phyloP scores from a whole-genome alignment of 2,888 invertebrate species.

The Nymphalis c-album region DNA sequence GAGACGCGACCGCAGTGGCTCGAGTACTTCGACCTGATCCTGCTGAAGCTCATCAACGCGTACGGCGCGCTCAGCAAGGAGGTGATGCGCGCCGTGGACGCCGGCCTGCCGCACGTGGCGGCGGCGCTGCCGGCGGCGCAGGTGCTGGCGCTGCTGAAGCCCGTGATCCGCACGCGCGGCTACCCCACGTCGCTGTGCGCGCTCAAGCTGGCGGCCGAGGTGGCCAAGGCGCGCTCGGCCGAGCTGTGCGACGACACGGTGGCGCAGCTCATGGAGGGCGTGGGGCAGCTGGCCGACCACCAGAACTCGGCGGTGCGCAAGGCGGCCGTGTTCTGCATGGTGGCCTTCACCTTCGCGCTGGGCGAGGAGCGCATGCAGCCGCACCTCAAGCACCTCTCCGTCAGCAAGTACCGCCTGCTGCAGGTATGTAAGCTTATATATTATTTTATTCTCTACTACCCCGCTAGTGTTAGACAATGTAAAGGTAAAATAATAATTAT shows the following conservation, averaged over 20 bases:
- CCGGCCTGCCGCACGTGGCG: slow-evolving; percentile 88
- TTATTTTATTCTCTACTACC: no score
- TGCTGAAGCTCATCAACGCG: slow-evolving; percentile 93
- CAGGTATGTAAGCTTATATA: slow-evolving; percentile 75
- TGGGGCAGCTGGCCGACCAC: slow-evolving; percentile 95
- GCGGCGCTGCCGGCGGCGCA: slow-evolving; percentile 88
- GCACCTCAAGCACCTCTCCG: slow-evolving; percentile 89
- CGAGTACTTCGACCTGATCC: slow-evolving; percentile 94
- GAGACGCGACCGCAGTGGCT: slow-evolving; percentile 90
- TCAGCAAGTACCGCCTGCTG: slow-evolving; percentile 93
- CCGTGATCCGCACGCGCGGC: slow-evolving; percentile 93
- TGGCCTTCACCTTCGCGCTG: slow-evolving; percentile 93
- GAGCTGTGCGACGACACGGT: slow-evolving; percentile 89
- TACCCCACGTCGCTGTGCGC: slow-evolving; percentile 95
- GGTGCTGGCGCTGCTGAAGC: slow-evolving; percentile 83
- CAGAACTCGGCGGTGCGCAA: slow-evolving; percentile 95
- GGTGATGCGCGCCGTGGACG: slow-evolving; percentile 92
- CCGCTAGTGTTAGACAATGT: no score
- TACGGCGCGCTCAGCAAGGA: slow-evolving; percentile 88
- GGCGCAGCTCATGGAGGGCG: slow-evolving; percentile 91
- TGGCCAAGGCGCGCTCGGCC: slow-evolving; percentile 88
- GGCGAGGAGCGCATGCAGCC: slow-evolving; percentile 93
- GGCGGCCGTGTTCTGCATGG: slow-evolving; percentile 98
- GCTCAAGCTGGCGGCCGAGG: slow-evolving; percentile 93
- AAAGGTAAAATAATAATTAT: no score